Conservation (phyloP, 2,797 vertebrate species). For the Microtus agrestis region DNA sequence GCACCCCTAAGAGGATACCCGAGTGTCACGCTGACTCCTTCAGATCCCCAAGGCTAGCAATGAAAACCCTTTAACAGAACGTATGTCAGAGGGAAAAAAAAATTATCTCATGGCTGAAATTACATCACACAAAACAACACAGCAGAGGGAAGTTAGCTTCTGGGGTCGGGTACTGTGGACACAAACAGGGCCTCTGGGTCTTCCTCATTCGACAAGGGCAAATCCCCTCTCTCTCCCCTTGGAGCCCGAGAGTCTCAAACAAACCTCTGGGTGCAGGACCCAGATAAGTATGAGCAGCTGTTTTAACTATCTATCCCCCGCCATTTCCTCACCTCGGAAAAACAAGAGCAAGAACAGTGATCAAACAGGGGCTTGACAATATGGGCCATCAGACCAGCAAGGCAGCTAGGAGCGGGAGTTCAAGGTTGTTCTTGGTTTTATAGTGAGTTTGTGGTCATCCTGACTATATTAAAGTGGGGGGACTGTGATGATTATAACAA, state of each 20-base stretch:
- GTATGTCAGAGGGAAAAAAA: not conserved
- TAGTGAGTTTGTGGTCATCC: not conserved
- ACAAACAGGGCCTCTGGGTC: accelerated
- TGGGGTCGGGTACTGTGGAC: not conserved
- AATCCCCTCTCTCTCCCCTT: no score
- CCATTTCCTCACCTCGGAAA: accelerated
- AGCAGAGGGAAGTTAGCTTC: not conserved
- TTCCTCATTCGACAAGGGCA: not conserved
- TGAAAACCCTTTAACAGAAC: not conserved
- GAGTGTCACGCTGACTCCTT: not conserved
- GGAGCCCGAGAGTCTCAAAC: not conserved
- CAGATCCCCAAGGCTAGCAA: conserved; percentile 33
- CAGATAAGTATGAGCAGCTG: accelerated
- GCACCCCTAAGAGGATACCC: not conserved
- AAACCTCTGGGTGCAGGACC: accelerated
- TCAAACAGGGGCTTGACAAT: no score
- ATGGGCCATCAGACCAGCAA: not conserved
- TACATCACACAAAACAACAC: not conserved
- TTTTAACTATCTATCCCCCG: accelerated
- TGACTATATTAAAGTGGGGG: no score
- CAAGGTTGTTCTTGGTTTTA: not conserved
- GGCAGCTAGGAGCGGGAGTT: no score
- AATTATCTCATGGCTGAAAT: not conserved
- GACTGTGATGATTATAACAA: not conserved
- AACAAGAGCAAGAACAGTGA: accelerated